Evolutionary conservation across 2,888 invertebrate species (phyloP), one percentile per base, ranked within the genome.

Genomic region (Buathra laborator): DNA sequence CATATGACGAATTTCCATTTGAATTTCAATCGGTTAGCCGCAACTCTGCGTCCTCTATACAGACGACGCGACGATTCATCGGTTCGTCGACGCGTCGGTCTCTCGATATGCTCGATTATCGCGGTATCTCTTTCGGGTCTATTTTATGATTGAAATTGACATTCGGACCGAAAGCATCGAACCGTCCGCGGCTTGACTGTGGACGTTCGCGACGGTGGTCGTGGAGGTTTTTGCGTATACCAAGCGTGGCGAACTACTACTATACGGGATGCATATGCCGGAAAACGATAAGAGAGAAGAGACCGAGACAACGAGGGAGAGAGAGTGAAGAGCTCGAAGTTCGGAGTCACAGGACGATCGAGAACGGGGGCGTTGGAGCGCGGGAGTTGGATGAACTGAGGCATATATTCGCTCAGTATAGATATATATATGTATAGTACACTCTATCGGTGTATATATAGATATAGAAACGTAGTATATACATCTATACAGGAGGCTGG

Each of bases 231-330:
- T 53, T 53, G 53, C 53, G 7, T 19, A 29, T 67, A 24, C 32
- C n/a, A 24, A 24, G 43, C 48, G 48, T 51, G n/a, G 48, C 37
- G 9, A 14, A 44, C 43, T n/a, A 66, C 16, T 37, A 16, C 19
- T 16, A 19, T 9, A 16, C 19, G 24, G 62, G 71, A 12, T 80
- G 81, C 81, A 70, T 67, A 68, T 62, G 81, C 46, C 29, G 62
- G 62, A 46, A 64, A 64, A 79, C 83, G 86, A 67, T 79, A 76
- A 77, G 56, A 66, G 43, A 24, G 62, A 62, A 70, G 43, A 79
- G 75, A 46, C 48, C 53, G 80, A 83, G 64, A 70, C 62, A 24
- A 44, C 7, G 46, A 12, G 59, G 10, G 12, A 10, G 32, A 14
- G 29, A 62, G 66, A n/a, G 32, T 10, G 10, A 37, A 24, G 37